Evolutionary conservation across 64 coral and sea anemone species (phyloP).

Genomic region (Anthopleura sola): DNA sequence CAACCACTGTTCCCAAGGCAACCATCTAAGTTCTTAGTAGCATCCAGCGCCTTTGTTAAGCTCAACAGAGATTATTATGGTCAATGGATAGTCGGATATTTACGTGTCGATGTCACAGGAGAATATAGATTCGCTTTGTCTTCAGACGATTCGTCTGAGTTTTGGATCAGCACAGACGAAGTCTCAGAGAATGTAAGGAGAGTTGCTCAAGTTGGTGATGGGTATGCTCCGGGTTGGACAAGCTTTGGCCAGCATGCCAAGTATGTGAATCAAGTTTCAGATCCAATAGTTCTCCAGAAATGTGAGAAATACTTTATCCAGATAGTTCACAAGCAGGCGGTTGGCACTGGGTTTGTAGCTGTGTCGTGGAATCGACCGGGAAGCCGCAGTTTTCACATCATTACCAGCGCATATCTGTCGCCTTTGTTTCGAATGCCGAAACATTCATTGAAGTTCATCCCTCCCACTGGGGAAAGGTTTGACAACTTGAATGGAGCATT

Average conservation of each 20-base stretch:
- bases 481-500: background rate
- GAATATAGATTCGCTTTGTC: conserved; percentile 39
- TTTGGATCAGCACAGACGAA: conserved; percentile 50
- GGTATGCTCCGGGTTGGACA: conserved; percentile 8
- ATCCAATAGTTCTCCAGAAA: background rate
- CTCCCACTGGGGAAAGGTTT: background rate
- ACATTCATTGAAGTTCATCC: background rate
- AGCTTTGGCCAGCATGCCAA: conserved; percentile 24
- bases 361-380: conserved; percentile 40
- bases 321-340: conserved; percentile 30
- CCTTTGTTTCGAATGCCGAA: background rate
- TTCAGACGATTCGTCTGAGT: conserved; percentile 57
- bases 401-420: background rate
- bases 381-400: background rate
- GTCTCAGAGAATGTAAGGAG: background rate
- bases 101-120: conserved; percentile 22
- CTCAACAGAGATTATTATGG: conserved; percentile 15
- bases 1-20: conserved; percentile 49
- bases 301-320: conserved; percentile 44
- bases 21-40: conserved; percentile 18
- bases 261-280: conserved; percentile 21
- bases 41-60: background rate
- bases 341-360: conserved; percentile 32
- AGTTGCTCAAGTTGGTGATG: conserved; percentile 18
- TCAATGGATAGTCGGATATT: conserved; percentile 52